Evolutionary conservation across 2,113 vertebrate species (phyloP), one percentile per base, ranked within the genome.

Genomic region (Paradisaea rubra): DNA sequence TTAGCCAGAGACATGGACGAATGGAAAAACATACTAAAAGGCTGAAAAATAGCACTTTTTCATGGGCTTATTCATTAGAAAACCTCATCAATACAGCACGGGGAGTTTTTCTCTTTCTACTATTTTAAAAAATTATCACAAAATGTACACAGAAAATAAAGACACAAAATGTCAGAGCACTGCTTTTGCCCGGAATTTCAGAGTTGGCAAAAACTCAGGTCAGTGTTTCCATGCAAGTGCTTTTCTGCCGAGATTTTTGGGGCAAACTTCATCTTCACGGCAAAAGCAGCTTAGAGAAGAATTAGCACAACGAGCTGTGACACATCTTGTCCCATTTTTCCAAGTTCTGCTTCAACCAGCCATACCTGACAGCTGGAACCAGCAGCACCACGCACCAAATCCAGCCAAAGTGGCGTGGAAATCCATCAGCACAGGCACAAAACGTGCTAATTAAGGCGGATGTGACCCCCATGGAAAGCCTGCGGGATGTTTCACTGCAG

Each of bases 21-120:
- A 87, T 89, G 93, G 94, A 94, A 95, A 93, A 96, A 95, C 45
- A 82, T 7, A 61, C 47, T 88, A n/a, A 15, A 84, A 79, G 81
- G 54, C 63, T 94, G 64, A 73, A 87, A 91, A 94, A 13, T 2
- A 50, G 54, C 52, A 52, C 71, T 89, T 30, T 30, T 68, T 44
- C 4, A 10, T 44, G 64, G 74, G 54, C 59, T 86, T 25, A 10
- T 24, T 91, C 9, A 0, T 83, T 68, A 93, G 81, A 63, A 95
- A 95, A 35, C 14, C 37, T 77, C 73, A 69, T 69, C 59, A 45
- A 57, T 39, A 41, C 63, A 54, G 50, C 7, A 23, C 6, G 3
- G 15, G 11, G 64, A 52, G 49, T 47, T 85, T 59, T 68, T 18
- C n/a, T 64, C 8, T 61, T 80, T 81, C 52, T 66, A n/a, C 28